Evolutionary conservation across 2,797 vertebrate species (phyloP), one percentile per base, ranked within the genome.

Genomic region (Phrynocephalus forsythii): DNA sequence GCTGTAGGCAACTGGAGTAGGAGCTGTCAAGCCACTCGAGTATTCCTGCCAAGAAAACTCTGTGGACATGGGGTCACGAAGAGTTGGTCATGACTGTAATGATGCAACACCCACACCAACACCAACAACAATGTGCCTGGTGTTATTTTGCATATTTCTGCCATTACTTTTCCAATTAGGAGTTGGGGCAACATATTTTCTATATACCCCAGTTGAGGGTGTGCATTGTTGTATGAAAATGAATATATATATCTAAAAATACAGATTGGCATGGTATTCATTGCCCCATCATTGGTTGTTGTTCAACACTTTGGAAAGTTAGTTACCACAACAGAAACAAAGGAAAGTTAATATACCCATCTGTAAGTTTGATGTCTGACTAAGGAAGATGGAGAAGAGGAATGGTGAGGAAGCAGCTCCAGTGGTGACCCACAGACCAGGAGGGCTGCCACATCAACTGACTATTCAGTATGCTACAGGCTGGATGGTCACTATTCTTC

Each of bases 331-430:
- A 28, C 38, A 88, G 30, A 16, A 50, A 69, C 79, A 38, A 87
- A 83, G 18, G 30, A 52, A 68, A 75, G 26, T 44, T 68, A 77
- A 71, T 60, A 30, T 78, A 52, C n/a, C 79, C 30, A 88, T 84
- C 38, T 79, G 77, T 30, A 38, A 60, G 10, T 24, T 48, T 5
- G 33, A 22, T 24, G 26, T 48, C 22, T 24, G 8, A 5, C 24
- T 22, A 26, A 18, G 16, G 52, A 63, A 80, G 50, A 13, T 8
- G 67, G 66, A 52, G 48, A 48, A 52, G 52, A 38, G 63, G 20
- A 66, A 3, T 52, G 67, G 44, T 79, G 50, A 33, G 75, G 16
- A 30, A 75, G 60, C 81, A 71, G 56, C 50, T 77, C 60, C 73
- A n/a, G 16, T 26, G 56, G 66, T 28, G 33, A 50, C 15, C 60